Evolutionary conservation across 2,888 invertebrate genomes (phyloP).

Genomic region (Scaptomyza flava): DNA sequence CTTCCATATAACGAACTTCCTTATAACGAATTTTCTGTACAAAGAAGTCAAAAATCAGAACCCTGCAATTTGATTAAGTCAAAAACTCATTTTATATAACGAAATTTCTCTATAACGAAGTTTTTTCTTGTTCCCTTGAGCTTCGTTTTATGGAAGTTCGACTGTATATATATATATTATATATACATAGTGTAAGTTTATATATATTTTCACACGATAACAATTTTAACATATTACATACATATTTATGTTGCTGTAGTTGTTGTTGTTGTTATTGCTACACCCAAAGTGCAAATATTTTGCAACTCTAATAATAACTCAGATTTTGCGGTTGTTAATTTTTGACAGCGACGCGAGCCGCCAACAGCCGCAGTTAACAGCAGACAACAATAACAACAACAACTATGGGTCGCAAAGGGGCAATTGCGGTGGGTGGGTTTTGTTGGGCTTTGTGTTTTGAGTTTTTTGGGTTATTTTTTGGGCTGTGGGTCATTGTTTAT

Average conservation of each 20-base stretch:
- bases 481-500: constrained; percentile 63
- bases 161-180: too few species aligned
- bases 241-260: constrained; percentile 28
- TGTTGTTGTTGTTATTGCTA: constrained; percentile 15
- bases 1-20: too few species aligned
- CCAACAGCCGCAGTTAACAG: constrained; percentile 68
- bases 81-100: too few species aligned
- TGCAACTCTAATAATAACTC: constrained; percentile 67
- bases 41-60: too few species aligned
- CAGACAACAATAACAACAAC: constrained; percentile 31
- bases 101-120: too few species aligned
- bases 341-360: constrained; percentile 68
- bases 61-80: too few species aligned
- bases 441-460: constrained; percentile 1
- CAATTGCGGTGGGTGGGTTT: constrained; percentile 4
- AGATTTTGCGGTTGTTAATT: constrained; percentile 74
- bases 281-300: constrained; percentile 50
- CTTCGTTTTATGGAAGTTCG: too few species aligned
- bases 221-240: constrained; percentile 11
- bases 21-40: too few species aligned
- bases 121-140: too few species aligned
- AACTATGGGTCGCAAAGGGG: constrained; percentile 20
- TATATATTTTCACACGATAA: constrained; percentile 21
- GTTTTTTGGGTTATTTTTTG: neutral
- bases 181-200: too few species aligned